These are phyloP conservation scores for Drosophila greeni DNA, from an alignment of 2,888 invertebrate genomes.

Conservation along the genomic window DNA sequence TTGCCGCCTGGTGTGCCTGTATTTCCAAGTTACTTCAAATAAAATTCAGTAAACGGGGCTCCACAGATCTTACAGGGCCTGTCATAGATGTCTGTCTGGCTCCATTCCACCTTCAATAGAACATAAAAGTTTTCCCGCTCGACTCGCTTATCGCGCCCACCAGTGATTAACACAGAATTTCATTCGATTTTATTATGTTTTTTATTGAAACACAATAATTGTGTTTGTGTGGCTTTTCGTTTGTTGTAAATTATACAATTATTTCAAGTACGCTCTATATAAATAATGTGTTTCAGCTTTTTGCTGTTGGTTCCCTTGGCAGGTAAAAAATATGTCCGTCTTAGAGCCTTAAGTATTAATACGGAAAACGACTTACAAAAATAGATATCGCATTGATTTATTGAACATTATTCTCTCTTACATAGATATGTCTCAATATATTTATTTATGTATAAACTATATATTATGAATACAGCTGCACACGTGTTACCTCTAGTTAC, in stretches of 20 bases:
- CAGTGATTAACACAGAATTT: conserved; percentile 19
- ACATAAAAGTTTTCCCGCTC: neutral
- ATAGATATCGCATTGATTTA: conserved; percentile 68
- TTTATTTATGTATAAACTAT: conserved; percentile 16
- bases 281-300: conserved; percentile 53
- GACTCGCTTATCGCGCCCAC: conserved; percentile 17
- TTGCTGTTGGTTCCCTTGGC: conserved; percentile 53
- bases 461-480: conserved; percentile 34
- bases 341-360: conserved; percentile 46
- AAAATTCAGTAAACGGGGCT: conserved; percentile 2
- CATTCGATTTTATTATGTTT: conserved; percentile 53
- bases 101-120: conserved; percentile 12
- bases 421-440: conserved; percentile 32
- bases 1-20: conserved; percentile 3
- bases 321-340: conserved; percentile 61
- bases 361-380: conserved; percentile 70
- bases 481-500: conserved; percentile 19
- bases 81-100: conserved; percentile 3
- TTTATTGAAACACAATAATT: conserved; percentile 64
- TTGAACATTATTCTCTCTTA: conserved; percentile 50
- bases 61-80: conserved; percentile 1
- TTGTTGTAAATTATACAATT: conserved; percentile 44
- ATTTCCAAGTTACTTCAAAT: conserved; percentile 19
- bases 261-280: conserved; percentile 48
- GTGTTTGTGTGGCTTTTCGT: conserved; percentile 48